Evolutionary conservation across 2,113 vertebrate genomes (phyloP).

Genomic region (Phaethornis superciliosus): DNA sequence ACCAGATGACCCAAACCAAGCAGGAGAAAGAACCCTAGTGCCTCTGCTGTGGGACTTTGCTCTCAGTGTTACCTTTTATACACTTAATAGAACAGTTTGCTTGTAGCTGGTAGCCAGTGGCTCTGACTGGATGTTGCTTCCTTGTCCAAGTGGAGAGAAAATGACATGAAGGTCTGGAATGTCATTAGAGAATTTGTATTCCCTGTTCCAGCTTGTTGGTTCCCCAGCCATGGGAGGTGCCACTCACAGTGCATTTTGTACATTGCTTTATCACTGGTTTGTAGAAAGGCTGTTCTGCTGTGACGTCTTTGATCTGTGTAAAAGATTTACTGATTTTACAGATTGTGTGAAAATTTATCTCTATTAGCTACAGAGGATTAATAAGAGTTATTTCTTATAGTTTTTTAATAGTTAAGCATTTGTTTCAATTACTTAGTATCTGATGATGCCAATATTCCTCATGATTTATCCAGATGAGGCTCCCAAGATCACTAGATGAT

Average conservation of each 20-base stretch:
- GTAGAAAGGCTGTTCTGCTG: not conserved
- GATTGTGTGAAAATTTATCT: not conserved
- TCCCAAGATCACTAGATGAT: not conserved
- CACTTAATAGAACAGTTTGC: not conserved
- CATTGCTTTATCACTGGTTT: not conserved
- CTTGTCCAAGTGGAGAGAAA: not conserved
- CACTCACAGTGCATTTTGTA: not conserved
- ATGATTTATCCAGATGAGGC: not conserved
- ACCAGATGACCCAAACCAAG: too few relatives aligned
- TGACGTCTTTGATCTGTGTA: not conserved
- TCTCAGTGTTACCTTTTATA: not conserved
- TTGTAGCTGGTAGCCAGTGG: not conserved
- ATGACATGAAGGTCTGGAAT: not conserved
- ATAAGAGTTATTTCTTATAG: not conserved
- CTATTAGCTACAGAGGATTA: not conserved
- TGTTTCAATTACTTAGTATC: not conserved
- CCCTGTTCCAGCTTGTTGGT: not conserved
- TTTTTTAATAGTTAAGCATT: not conserved
- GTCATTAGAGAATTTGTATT: too few relatives aligned
- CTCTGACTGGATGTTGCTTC: not conserved
- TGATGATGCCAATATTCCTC: not conserved
- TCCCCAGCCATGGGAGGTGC: not conserved
- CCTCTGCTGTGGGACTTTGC: not conserved
- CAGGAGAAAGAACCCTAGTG: not conserved
- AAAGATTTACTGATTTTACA: not conserved